phyloP scores from a whole-genome alignment of 2,888 invertebrate species.

The Ferrisia virgata region DNA sequence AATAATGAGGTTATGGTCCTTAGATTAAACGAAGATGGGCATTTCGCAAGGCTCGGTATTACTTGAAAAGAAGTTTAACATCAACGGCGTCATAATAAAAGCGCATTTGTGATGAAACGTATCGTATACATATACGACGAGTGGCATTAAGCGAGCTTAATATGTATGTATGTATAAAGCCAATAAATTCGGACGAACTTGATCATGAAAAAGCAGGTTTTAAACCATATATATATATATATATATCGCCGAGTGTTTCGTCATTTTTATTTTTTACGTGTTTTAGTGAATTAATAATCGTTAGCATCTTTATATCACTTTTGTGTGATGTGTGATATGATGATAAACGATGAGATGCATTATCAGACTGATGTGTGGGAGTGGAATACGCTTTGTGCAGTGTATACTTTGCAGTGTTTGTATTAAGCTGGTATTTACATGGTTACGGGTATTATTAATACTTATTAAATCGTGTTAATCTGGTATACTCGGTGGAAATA shows the following conservation, averaged over 20 bases:
- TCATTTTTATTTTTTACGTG: neutral
- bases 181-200: conserved; percentile 6
- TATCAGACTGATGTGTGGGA: neutral
- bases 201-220: conserved; percentile 31
- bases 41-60: neutral
- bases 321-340: neutral
- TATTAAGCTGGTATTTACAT: neutral
- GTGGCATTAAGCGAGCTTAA: neutral
- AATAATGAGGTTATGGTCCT: conserved; percentile 14
- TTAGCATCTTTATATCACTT: neutral
- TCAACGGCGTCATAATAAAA: neutral
- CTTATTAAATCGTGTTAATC: neutral
- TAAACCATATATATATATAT: neutral
- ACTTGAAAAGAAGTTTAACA: neutral
- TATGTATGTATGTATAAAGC: too few species aligned
- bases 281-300: neutral
- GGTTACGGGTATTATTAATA: too few species aligned
- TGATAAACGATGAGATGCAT: neutral
- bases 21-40: neutral
- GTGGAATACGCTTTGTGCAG: neutral
- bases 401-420: neutral
- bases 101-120: neutral
- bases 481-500: neutral
- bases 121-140: too few species aligned
- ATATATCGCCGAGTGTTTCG: neutral